Base-by-base conservation (phyloP, 2,888 invertebrate genomes). In the Rhingia campestris region DNA sequence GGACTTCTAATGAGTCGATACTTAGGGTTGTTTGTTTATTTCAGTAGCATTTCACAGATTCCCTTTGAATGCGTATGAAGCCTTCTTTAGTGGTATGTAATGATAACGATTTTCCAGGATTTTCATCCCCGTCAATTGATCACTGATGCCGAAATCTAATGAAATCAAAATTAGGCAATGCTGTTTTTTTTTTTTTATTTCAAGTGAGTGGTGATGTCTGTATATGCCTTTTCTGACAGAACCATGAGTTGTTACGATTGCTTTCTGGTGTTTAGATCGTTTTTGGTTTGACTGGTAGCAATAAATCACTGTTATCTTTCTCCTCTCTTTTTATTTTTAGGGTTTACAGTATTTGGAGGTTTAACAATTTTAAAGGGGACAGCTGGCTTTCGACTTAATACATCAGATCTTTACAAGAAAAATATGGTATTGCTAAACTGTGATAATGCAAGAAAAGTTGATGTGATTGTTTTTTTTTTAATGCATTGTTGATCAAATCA, bases 101-200 rank as follows among this genome's bases (percentile, higher is more conserved):
- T 75, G 61, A 81, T 59, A 63, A 75, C 43, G 81, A 79, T 67
- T 69, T 75, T 82, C 54, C 59, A 58, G 58, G 53, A 67, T 64
- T 81, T 76, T 74, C 80, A 80, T 70, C 80, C 80, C 69, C 54
- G 70, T 54, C 80, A 80, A 75, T 80, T 74, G 80, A 84, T 69
- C 59, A 70, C 45, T 49, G 22, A 22, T 22, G 69, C 49, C 12
- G 59, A 84, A 79, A 75, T 56, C 74, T 74, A 70, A 80, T 84
- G 80, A 84, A 84, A 84, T 80, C 74, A 84, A 84, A 84, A 84
- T 84, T 80, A 84, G 70, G 74, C 64, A 84, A 70, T 56, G 37
- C 39, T 51, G 10, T 45, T 39, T 22, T 22, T 22, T 22, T 45
- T 39, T 45, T 39, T 22, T 22, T 22, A 2, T 45, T 39, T 58